Conservation (phyloP, 2,888 invertebrate species). For the Drosophila buzzatii region DNA sequence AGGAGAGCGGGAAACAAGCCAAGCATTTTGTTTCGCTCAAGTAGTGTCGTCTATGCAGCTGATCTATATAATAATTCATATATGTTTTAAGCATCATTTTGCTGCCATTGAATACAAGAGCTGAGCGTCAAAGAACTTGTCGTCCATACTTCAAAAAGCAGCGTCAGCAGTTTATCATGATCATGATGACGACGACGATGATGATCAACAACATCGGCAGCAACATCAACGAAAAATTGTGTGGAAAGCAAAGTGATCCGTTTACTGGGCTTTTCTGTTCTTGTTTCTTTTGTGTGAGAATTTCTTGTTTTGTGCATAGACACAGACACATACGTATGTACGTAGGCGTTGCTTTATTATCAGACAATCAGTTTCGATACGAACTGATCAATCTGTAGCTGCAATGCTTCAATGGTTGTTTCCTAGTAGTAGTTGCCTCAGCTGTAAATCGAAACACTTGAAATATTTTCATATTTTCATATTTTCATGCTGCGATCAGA, state of each 20-base stretch:
- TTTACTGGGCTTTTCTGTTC: conserved; percentile 20
- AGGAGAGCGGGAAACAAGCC: neutral
- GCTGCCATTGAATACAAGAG: conserved; percentile 45
- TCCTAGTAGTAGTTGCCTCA: neutral
- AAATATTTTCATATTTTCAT: conserved; percentile 15
- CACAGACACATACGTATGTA: neutral
- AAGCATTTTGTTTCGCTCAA: conserved; percentile 46
- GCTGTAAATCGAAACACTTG: conserved; percentile 37
- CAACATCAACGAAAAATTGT: conserved; percentile 44
- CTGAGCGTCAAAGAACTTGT: conserved; percentile 67
- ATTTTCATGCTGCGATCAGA: conserved; percentile 3
- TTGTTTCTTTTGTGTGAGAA: conserved; percentile 40
- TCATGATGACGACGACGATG: conserved; percentile 31
- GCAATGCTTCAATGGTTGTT: neutral
- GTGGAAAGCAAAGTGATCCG: conserved; percentile 59
- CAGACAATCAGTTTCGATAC: conserved; percentile 19
- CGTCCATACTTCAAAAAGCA: conserved; percentile 69
- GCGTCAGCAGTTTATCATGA: conserved; percentile 61
- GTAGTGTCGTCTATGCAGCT: conserved; percentile 44
- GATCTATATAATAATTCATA: conserved; percentile 66
- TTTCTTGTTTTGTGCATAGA: conserved; percentile 26
- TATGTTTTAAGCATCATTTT: conserved; percentile 62
- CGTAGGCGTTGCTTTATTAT: conserved; percentile 45
- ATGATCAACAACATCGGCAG: conserved; percentile 3
- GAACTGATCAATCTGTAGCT: conserved; percentile 15